Evolutionary conservation across 2,888 invertebrate genomes (phyloP).

Genomic region (Sclerodermus sp.): DNA sequence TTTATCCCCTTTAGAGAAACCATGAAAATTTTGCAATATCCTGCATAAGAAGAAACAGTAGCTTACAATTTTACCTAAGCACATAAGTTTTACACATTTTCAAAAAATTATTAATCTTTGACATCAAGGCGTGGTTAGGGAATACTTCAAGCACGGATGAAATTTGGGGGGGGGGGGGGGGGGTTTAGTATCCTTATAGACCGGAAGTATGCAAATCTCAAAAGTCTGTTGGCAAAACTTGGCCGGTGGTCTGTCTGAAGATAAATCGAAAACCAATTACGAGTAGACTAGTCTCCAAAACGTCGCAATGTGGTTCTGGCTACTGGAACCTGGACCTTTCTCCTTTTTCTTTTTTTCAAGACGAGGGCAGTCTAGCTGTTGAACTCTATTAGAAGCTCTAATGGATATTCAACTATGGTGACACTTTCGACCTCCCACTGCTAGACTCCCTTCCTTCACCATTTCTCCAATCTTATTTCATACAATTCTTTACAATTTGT

Average conservation of each 20-base stretch:
- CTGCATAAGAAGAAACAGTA: too few relatives aligned
- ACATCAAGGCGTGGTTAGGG: conserved; percentile 8
- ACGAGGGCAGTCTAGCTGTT: not conserved
- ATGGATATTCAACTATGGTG: not conserved
- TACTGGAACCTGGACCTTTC: conserved; percentile 7
- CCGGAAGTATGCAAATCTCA: conserved; percentile 47
- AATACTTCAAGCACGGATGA: not conserved
- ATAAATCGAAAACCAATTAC: conserved; percentile 51
- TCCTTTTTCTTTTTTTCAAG: conserved; percentile 1
- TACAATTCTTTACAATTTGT: too few relatives aligned
- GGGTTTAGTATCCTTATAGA: not conserved
- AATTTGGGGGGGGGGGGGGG: not conserved
- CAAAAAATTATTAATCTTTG: too few relatives aligned
- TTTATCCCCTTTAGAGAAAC: too few relatives aligned
- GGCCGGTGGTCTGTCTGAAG: conserved; percentile 45
- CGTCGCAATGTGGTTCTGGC: conserved; percentile 30
- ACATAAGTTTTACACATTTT: too few relatives aligned
- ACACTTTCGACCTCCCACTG: not conserved
- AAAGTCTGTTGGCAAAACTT: conserved; percentile 47
- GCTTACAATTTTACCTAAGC: too few relatives aligned
- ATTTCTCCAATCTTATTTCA: too few relatives aligned
- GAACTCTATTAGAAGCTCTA: not conserved
- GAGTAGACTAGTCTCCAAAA: conserved; percentile 16
- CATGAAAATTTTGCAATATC: not conserved
- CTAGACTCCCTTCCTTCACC: not conserved